Evolutionary conservation across 2,888 invertebrate genomes (phyloP).

Genomic region (Spisula subtruncata): DNA sequence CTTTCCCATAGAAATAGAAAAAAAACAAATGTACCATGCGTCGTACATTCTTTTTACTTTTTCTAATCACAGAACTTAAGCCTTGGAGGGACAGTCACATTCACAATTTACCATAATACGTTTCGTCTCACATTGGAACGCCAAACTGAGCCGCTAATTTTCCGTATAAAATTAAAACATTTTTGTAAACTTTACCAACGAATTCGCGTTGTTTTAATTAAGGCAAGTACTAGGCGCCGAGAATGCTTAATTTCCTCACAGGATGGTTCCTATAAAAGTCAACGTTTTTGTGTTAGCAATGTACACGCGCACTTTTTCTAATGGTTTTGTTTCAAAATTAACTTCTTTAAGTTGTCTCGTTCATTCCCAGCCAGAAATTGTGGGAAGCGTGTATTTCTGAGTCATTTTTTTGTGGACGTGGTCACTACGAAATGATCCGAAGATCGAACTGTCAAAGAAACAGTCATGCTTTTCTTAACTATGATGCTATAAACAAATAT

Average conservation of each 20-base stretch:
- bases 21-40: neutral
- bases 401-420: neutral
- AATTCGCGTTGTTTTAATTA: slow-evolving; percentile 18
- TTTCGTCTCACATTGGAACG: neutral
- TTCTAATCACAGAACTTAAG: neutral
- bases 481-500: too few species aligned
- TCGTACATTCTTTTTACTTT: neutral
- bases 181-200: slow-evolving; percentile 20
- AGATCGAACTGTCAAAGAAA: neutral
- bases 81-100: neutral
- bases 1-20: neutral
- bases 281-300: slow-evolving; percentile 11
- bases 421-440: neutral
- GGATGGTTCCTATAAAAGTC: slow-evolving; percentile 3
- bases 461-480: neutral
- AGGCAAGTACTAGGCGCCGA: neutral
- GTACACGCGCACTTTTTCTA: slow-evolving; percentile 12
- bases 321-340: slow-evolving; percentile 5
- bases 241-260: neutral
- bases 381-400: neutral
- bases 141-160: neutral
- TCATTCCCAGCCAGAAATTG: slow-evolving; percentile 15
- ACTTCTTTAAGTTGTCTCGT: neutral
- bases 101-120: neutral
- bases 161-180: slow-evolving; percentile 23